Evolutionary conservation across 1,140 invertebrate genomes (phyloP), one percentile per base, ranked within the genome.

Genomic region (Diorhabda sublineata): DNA sequence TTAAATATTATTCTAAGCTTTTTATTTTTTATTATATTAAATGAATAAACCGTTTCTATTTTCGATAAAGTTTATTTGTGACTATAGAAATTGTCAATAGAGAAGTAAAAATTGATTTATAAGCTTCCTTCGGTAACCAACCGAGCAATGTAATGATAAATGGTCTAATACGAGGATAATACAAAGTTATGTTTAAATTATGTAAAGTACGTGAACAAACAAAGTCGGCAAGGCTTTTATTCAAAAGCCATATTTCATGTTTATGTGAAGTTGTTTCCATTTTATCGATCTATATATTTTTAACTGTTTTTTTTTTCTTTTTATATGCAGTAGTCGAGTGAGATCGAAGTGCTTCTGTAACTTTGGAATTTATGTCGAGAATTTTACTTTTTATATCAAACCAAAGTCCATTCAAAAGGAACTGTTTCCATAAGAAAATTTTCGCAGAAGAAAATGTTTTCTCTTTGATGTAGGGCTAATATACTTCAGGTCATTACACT

Each of bases 271-370:
- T n/a, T 52, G 47, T n/a, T 52, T 52, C 6, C 47, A 52, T 52
- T 52, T 52, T 52, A 52, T 52, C 47, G 47, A 52, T 52, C 47
- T 26, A 26, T 52, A 8, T 52, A 52, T 52, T 52, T 52, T 52
- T 52, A 52, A 52, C 47, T 8, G 47, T 26, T 26, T 26, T 52
- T 52, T 52, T 52, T 52, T 52, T 8, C 47, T n/a, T 52, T 52
- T 52, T 52, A 6, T 52, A 52, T 52, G 47, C 47, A 52, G 47
- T n/a, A 52, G 2, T 52, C 47, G 47, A 4, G 47, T 8, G 47
- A 52, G 47, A 52, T 52, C 47, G 47, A 52, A 52, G 47, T 52
- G 47, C 47, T 52, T 52, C 47, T 52, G n/a, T 52, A 52, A 52
- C 47, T 52, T 52, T 3, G 47, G n/a, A 52, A 8, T 52, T 52